Evolutionary conservation across 2,113 vertebrate genomes (phyloP), one percentile per base, ranked within the genome.

Genomic region (Panthera tigris): DNA sequence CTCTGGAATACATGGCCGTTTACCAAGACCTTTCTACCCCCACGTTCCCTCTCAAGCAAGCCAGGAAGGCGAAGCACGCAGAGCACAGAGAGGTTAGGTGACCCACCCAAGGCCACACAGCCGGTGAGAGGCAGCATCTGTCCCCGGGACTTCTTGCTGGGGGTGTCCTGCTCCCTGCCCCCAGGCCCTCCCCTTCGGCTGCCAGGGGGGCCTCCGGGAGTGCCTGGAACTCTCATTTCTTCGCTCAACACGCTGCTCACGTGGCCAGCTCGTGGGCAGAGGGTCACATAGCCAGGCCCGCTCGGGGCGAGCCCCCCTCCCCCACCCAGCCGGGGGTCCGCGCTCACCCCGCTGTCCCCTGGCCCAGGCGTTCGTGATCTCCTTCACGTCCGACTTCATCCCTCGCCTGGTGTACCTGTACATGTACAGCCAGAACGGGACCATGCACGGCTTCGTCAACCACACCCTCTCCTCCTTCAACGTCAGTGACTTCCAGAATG

Each of bases 311-410:
- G 0, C 9, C 16, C 13, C 65, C 9, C 25, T 1, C 23, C 36
- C 4, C 13, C 19, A 7, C 31, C 15, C 57, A 3, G 0, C 15
- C 0, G 23, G 25, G 33, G 31, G 18, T 6, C n/a, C 6, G 0
- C 48, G 78, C 98, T 98, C 88, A 94, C 98, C 97, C 39, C 97
- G 19, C 97, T 96, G 89, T 98, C 97, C 74, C 94, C 97, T 82
- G 73, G 89, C 98, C 11, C 98, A 99, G 99, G 99, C 99, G 31
- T 99, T 99, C 48, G 99, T 99, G 97, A 99, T 99, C 97, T 99
- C 99, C 95, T 99, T 99, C 99, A 99, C 99, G 12, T 99, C 99
- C 0, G 99, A 99, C 99, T 99, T 99, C 99, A 99, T 99, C 98
- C 99, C 99, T 31, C 99, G 99, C 92, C 99, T 99, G 96, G 99